Base-by-base conservation (phyloP, 2,113 vertebrate species). In the Castor canadensis region DNA sequence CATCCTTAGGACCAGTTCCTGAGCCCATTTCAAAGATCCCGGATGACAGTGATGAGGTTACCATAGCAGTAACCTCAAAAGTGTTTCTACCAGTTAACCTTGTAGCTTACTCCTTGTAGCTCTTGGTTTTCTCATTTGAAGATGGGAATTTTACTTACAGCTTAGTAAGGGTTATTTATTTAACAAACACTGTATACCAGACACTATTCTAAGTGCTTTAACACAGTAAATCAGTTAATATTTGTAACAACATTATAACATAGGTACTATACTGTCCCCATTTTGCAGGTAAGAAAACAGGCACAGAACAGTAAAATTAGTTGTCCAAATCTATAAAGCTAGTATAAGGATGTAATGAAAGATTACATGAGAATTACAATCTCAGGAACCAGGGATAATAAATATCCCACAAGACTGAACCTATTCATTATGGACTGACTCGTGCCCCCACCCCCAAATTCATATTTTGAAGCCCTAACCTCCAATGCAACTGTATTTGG, bases 231-330 rank as follows among this genome's bases (percentile, higher is more conserved):
- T 89, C 43, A 77, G n/a, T 66, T 58, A 76, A 82, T 47, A 66
- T 16, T 90, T 22, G 38, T 64, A 77, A 71, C 26, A 75, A 35
- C 47, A 83, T 43, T 43, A 20, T 77, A 43, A 83, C 28, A 35
- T 35, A 91, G 47, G 15, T 66, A 84, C 64, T 84, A 62, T 67
- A 91, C 58, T 69, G 67, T 62, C 72, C 8, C 66, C 16, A 56
- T 75, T 88, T 86, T 93, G 30, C 81, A 95, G 58, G 35, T 75
- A 64, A 89, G 64, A 20, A 92, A 85, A 85, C 10, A 92, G 90
- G 52, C 49, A 75, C 56, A 26, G 22, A 64, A 54, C 20, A 16
- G 20, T 93, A 80, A 71, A 54, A 16, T 66, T 77, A 49, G 28
- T 66, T 64, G 22, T n/a, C 28, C 56, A 66, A 72, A 15, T 1